Evolutionary conservation across 2,797 vertebrate genomes (phyloP), one percentile per base, ranked within the genome.

Genomic region (Cyprinella venusta): DNA sequence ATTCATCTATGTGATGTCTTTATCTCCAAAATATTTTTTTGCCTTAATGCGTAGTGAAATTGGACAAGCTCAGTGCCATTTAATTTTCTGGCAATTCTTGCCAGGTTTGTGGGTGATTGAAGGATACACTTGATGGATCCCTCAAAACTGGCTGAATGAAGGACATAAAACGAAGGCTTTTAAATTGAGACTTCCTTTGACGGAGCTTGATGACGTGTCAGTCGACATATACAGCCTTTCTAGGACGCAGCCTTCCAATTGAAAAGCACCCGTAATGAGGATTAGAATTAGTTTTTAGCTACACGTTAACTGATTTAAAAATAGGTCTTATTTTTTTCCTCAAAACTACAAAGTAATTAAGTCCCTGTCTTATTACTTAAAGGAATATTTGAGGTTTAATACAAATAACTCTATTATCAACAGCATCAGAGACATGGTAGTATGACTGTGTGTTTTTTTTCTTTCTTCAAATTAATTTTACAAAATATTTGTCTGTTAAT

Each of bases 331-430:
- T 7, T 19, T 50, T 50, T 33, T 36, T 36, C n/a, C 45, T 54
- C 2, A 56, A 18, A 26, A 40, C 33, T 4, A 33, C 16, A 2
- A 67, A 38, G 40, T 48, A 4, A 15, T 26, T 56, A 26, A 69
- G 48, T 40, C 6, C 36, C 52, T 40, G 19, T 42, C 13, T 42
- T 56, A 54, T 26, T 52, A 40, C 30, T 24, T 56, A 12, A 79
- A 38, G 77, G 48, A 54, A 68, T 79, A 68, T 68, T 68, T 67
- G 13, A 24, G 64, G 48, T 68, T 26, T 38, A 79, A 54, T 56
- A 40, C n/a, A 67, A 24, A 45, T 48, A 1, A 50, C 2, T 1
- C 15, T 54, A 24, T 7, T 67, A 16, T 68, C 6, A 26, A 63
- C 59, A 13, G 21, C 13, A 50, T 79, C 48, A 52, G 63, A 67